Evolutionary conservation across 2,888 invertebrate genomes (phyloP), one percentile per base, ranked within the genome.

Genomic region (Antitype chi): DNA sequence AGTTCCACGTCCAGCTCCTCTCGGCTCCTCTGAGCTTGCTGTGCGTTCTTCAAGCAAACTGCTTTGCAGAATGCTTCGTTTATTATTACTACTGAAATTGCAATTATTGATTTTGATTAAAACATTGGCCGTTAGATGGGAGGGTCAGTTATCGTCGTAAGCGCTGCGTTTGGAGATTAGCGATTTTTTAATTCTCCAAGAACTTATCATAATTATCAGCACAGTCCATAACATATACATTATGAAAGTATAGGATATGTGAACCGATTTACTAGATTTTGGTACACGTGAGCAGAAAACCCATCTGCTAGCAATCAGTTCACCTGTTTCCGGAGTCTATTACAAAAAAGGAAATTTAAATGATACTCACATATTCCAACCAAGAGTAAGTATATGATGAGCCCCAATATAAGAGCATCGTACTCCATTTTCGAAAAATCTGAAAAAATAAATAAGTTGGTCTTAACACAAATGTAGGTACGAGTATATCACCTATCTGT

Each of bases 41-140:
- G 78, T 7, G 87, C 87, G n/a, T 68, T 84, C 53, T 64, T 85
- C 74, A 95, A 64, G 70, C 94, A 95, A 3, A 82, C 75, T 0
- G 93, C 66, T 84, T 96, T 95, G 85, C 95, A 96, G 79, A 93
- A 95, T 0, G 91, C 92, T 88, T 95, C 94, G 75, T 96, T 96
- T 43, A 95, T 84, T 23, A 94, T 86, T 8, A 95, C 85, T 83
- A 96, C 95, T 96, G 89, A 59, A 93, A 92, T 20, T 47, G 17
- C 7, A 68, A 77, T 83, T 47, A 68, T 57, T 28, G 25, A 28
- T 64, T 75, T 70, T 25, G 25, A 25, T 60, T 63, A 15, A 28
- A 49, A 20, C n/a, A 60, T 38, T 74, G 28, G 15, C 28, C 47
- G 17, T 13, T 8, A 63, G 13, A 28, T 23, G 4, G 15, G n/a